Evolutionary conservation across 2,797 vertebrate genomes (phyloP).

Genomic region (Hylomyscus alleni): DNA sequence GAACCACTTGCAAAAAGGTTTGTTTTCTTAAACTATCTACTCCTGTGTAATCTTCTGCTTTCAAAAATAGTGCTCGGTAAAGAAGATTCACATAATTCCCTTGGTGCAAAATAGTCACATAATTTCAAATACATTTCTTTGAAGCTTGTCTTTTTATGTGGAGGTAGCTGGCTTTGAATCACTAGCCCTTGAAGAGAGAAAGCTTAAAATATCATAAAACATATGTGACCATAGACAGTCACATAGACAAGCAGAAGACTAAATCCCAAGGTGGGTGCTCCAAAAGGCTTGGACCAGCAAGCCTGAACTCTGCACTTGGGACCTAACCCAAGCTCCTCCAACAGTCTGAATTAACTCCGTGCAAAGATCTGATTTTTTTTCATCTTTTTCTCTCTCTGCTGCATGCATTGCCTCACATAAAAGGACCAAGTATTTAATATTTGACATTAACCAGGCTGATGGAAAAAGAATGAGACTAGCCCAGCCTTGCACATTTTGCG

Average conservation of each 20-base stretch:
- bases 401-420: neutral
- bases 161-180: neutral
- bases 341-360: neutral
- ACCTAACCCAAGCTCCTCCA: neutral
- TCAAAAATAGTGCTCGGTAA: slow-evolving; percentile 2
- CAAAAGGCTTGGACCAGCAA: neutral
- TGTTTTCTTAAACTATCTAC: neutral
- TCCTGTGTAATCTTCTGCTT: neutral
- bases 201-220: neutral
- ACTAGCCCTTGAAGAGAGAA: slow-evolving; percentile 4
- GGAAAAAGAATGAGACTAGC: neutral
- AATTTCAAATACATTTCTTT: slow-evolving; percentile 6
- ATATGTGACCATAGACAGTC: neutral
- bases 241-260: neutral
- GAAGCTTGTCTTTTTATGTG: neutral
- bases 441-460: neutral
- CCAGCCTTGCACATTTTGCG: neutral
- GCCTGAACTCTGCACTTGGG: neutral
- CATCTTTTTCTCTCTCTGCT: neutral
- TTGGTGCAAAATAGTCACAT: slow-evolving; percentile 22
- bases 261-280: neutral
- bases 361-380: neutral
- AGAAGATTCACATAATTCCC: slow-evolving; percentile 16
- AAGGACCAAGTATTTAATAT: neutral
- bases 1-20: neutral